Conservation (phyloP, 2,888 invertebrate genomes). For the Nebria brevicollis region DNA sequence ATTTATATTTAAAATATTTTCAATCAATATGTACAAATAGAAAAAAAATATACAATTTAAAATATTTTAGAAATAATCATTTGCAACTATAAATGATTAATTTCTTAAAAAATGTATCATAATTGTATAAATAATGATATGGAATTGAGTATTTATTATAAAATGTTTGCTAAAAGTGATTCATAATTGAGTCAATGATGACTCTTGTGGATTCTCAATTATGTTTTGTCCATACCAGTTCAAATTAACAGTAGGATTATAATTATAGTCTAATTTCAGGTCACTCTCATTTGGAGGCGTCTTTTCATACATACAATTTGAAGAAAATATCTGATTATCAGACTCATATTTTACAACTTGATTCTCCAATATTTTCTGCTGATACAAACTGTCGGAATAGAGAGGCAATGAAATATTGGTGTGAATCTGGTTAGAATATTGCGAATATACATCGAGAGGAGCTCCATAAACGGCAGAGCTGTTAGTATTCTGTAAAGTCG, state of each 20-base stretch:
- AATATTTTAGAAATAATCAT: background rate
- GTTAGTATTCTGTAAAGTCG: background rate
- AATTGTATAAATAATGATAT: no score
- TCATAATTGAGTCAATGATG: conserved; percentile 48
- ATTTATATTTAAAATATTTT: background rate
- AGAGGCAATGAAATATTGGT: conserved; percentile 29
- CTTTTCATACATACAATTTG: conserved; percentile 39
- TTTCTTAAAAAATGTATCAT: background rate
- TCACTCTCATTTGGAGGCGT: conserved; percentile 29
- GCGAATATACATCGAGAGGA: background rate
- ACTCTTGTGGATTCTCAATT: conserved; percentile 25
- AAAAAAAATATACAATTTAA: background rate
- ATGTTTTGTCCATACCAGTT: conserved; percentile 50
- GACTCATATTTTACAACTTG: conserved; percentile 16
- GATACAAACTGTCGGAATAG: conserved; percentile 27
- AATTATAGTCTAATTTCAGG: conserved; percentile 47
- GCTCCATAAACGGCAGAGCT: background rate
- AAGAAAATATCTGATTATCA: conserved; percentile 2
- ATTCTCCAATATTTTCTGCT: conserved; percentile 14
- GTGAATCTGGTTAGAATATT: conserved; percentile 10
- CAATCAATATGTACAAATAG: background rate
- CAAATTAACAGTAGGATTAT: conserved; percentile 50
- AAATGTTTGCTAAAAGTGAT: background rate
- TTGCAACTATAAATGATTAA: background rate
- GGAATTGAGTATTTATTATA: background rate